These are phyloP conservation scores for Gasterosteus nipponicus DNA, from an alignment of 2,113 vertebrate species.

Conservation along the genomic window DNA sequence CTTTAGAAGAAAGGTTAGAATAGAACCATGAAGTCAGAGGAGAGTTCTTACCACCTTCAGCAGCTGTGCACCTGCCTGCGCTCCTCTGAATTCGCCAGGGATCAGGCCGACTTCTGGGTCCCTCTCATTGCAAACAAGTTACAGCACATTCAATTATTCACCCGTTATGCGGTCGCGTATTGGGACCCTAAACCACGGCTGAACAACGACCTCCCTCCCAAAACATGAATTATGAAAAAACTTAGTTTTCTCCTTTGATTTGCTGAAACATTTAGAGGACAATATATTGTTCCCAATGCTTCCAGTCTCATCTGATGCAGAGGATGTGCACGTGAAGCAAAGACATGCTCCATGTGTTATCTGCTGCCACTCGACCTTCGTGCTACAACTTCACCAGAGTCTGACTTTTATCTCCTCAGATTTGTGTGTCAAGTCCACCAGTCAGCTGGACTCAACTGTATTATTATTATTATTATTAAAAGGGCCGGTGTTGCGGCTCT, in stretches of 20 bases:
- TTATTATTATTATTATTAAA: background rate
- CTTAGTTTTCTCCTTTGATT: too few relatives aligned
- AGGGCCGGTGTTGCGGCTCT: background rate
- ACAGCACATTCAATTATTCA: slow-evolving; percentile 27
- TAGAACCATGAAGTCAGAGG: too few relatives aligned
- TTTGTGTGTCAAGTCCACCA: slow-evolving; percentile 32
- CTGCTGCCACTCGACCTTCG: slow-evolving; percentile 10
- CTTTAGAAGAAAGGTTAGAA: too few relatives aligned
- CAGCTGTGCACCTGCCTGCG: too few relatives aligned
- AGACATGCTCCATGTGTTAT: slow-evolving; percentile 26
- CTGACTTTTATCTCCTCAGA: slow-evolving; percentile 25
- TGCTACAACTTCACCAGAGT: slow-evolving; percentile 14
- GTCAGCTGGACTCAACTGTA: slow-evolving; percentile 21
- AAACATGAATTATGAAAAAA: background rate
- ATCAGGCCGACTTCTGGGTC: slow-evolving; percentile 46
- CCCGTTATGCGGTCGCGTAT: background rate
- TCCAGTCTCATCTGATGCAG: slow-evolving; percentile 6
- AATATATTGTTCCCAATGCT: background rate
- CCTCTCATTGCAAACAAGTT: slow-evolving; percentile 33
- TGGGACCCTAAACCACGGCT: background rate
- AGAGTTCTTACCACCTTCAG: too few relatives aligned
- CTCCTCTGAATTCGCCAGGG: slow-evolving; percentile 53
- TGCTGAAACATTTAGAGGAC: too few relatives aligned
- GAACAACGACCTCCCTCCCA: background rate
- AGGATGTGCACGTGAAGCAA: background rate